Conservation (phyloP, 2,888 invertebrate genomes). For the Synanthedon formicaeformis region DNA sequence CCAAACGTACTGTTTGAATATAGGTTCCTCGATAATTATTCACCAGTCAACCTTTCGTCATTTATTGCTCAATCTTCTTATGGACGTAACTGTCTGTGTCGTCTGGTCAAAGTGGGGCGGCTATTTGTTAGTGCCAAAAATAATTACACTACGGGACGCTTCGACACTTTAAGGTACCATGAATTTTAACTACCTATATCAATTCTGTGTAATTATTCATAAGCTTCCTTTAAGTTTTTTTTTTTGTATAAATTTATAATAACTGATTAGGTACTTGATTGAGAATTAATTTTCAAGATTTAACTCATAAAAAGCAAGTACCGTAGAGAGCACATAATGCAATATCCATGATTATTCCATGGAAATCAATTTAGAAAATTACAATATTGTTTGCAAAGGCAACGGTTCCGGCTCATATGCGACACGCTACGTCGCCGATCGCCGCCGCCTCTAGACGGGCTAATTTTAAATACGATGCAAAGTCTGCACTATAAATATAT, state of each 20-base stretch:
- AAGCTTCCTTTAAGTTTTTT: too few relatives aligned
- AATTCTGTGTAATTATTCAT: too few relatives aligned
- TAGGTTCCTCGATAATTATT: background rate
- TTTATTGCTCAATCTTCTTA: constrained; percentile 43
- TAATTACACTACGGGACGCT: constrained; percentile 4
- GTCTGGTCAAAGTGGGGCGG: constrained; percentile 15
- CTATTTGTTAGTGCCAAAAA: constrained; percentile 26
- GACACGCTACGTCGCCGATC: constrained; percentile 25
- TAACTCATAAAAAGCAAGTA: background rate
- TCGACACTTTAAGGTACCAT: too few relatives aligned
- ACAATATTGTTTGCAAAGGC: constrained; percentile 29
- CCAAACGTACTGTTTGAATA: background rate
- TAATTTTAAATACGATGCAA: constrained; percentile 16
- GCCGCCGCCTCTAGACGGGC: constrained; percentile 16
- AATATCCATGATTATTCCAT: constrained; percentile 4
- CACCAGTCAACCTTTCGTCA: constrained; percentile 21
- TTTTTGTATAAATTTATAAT: too few relatives aligned
- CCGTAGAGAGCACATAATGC: background rate
- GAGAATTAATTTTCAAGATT: background rate
- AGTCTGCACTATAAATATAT: constrained; percentile 20
- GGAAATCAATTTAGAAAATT: constrained; percentile 15
- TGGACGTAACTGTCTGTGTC: constrained; percentile 38
- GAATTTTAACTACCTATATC: too few relatives aligned
- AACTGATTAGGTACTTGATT: background rate
- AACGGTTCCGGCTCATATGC: constrained; percentile 38